Conservation (phyloP, 2,797 vertebrate species). For the Eupleurogrammus muticus region DNA sequence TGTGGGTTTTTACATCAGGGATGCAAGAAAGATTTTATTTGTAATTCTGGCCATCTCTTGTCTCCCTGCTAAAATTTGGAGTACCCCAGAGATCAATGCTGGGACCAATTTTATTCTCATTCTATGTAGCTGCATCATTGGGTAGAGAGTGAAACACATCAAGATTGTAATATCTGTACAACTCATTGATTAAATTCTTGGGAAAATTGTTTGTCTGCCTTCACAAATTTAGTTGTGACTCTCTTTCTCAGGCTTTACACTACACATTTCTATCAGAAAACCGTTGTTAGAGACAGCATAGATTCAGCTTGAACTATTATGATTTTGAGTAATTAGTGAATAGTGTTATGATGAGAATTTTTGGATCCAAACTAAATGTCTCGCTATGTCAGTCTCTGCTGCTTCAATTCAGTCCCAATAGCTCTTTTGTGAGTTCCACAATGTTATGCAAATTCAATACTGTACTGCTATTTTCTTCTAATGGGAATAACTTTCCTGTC, state of each 20-base stretch:
- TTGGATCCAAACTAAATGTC: no score
- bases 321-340: no score
- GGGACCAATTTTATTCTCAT: background rate
- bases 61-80: background rate
- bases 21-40: background rate
- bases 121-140: background rate
- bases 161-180: no score
- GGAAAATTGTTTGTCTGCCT: no score
- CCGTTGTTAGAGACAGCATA: background rate
- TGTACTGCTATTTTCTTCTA: background rate
- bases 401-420: no score
- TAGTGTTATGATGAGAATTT: no score
- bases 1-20: background rate
- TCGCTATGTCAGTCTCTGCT: no score
- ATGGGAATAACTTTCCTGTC: background rate
- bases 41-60: background rate
- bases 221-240: no score
- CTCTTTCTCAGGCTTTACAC: background rate
- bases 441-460: background rate
- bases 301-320: background rate
- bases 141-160: background rate
- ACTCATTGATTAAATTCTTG: no score
- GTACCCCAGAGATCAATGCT: constrained; percentile 1
- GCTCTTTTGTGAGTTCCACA: background rate
- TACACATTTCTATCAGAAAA: background rate